A percentile compares a stretch with the other conserved stretches of the same genome.
phyloP scores from a whole-genome alignment of 2,888 invertebrate species.

The Pterostichus niger region DNA sequence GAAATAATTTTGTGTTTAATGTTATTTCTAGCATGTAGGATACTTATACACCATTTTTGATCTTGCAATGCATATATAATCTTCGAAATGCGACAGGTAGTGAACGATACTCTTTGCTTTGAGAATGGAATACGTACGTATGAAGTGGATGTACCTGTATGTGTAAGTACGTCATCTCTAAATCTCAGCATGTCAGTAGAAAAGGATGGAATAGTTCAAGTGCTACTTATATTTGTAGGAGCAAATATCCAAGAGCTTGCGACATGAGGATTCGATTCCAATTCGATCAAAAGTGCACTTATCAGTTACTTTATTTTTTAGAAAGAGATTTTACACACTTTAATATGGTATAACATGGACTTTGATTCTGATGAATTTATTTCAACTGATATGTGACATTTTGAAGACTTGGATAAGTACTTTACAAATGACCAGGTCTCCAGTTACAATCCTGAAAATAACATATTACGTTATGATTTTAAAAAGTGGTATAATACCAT shows the following conservation, averaged over 20 bases:
- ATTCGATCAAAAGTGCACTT: constrained; percentile 17
- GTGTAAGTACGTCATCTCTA: constrained; percentile 9
- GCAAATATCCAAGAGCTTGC: constrained; percentile 1
- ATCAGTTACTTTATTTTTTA: constrained; percentile 1
- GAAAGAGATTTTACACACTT: not conserved
- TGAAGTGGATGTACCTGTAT: no score
- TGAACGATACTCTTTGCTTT: not conserved
- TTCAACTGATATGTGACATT: not conserved
- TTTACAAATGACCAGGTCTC: not conserved
- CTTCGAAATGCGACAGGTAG: not conserved
- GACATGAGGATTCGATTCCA: constrained; percentile 8
- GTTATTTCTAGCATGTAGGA: not conserved
- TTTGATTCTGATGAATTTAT: not conserved
- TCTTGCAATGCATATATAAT: not conserved
- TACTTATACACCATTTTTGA: not conserved
- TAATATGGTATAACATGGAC: not conserved
- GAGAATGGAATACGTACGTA: constrained; percentile 2
- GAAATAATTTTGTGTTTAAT: no score
- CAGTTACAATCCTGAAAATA: not conserved
- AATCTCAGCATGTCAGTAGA: constrained; percentile 15
- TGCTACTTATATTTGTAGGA: constrained; percentile 7
- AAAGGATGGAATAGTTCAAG: constrained; percentile 24
- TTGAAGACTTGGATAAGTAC: not conserved
- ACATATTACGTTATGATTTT: no score
- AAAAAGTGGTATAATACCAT: no score